Percentiles rank a stretch among this genome's conserved stretches.
These are phyloP conservation scores for Cettia cetti DNA, from an alignment of 2,113 vertebrate species.

Conservation along the genomic window DNA sequence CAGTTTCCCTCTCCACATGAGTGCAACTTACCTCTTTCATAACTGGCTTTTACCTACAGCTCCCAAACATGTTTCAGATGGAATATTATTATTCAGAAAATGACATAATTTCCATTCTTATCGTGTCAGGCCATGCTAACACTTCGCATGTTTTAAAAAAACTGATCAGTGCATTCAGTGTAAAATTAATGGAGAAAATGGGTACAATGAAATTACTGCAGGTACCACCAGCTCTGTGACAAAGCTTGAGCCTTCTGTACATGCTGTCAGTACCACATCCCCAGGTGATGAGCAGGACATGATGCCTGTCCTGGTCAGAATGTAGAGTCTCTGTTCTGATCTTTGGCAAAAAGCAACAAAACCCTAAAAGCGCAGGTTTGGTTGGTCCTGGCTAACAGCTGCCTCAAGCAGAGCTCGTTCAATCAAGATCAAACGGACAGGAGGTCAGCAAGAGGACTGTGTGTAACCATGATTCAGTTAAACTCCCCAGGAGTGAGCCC, in stretches of 20 bases:
- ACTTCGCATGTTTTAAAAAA: not conserved
- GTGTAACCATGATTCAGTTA: not conserved
- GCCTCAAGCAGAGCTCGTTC: not conserved
- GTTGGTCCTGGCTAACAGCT: not conserved
- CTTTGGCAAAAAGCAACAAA: not conserved
- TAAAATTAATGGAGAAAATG: not conserved
- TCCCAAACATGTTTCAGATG: not conserved
- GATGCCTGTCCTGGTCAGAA: not conserved
- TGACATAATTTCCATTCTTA: not conserved
- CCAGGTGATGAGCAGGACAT: not conserved
- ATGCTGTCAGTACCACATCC: not conserved
- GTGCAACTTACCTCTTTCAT: not conserved
- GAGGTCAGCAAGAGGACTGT: not conserved
- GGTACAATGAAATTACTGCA: not conserved
- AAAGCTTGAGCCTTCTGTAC: not conserved
- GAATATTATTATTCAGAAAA: not conserved
- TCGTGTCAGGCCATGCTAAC: not conserved
- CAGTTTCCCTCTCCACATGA: not conserved
- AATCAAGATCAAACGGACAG: fast-evolving
- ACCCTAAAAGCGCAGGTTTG: not conserved
- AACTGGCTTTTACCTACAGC: not conserved
- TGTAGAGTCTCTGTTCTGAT: not conserved
- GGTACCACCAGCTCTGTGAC: not conserved
- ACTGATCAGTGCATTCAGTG: not conserved
- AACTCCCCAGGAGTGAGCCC: not conserved